A percentile compares a stretch with the other conserved stretches of the same genome.
phyloP scores from a whole-genome alignment of 2,797 vertebrate species.

The Gymnoscopelus microlampas region DNA sequence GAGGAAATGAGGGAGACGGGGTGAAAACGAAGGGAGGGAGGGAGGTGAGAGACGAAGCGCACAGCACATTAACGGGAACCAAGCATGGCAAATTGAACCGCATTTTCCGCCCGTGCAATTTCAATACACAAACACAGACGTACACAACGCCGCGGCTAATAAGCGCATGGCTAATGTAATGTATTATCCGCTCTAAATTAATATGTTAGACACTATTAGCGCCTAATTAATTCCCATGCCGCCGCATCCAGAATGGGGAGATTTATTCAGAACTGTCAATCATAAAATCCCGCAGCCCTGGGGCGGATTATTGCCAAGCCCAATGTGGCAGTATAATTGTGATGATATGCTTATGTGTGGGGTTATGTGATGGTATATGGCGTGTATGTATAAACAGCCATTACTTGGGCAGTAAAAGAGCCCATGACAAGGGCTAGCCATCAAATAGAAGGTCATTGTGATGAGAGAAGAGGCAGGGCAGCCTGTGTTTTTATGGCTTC shows the following conservation, averaged over 20 bases:
- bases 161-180: slow-evolving; percentile 77
- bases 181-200: slow-evolving; percentile 82
- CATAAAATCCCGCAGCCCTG: slow-evolving; percentile 62
- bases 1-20: slow-evolving; percentile 15
- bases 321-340: slow-evolving; percentile 45
- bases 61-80: slow-evolving; percentile 57
- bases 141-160: slow-evolving; percentile 74
- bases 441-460: slow-evolving; percentile 79
- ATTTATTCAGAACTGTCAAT: slow-evolving; percentile 80
- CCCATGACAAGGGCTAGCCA: slow-evolving; percentile 64
- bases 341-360: slow-evolving; percentile 67
- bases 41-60: slow-evolving; percentile 36
- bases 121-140: slow-evolving; percentile 72
- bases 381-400: slow-evolving; percentile 76
- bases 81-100: slow-evolving; percentile 65
- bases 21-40: slow-evolving; percentile 4
- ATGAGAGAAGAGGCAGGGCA: slow-evolving; percentile 67
- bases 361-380: slow-evolving; percentile 56
- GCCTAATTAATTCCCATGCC: slow-evolving; percentile 80
- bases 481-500: slow-evolving; percentile 78
- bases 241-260: slow-evolving; percentile 76
- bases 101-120: slow-evolving; percentile 75
- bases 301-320: slow-evolving; percentile 57
- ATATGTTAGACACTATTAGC: slow-evolving; percentile 83
- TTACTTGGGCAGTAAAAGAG: slow-evolving; percentile 71